Evolutionary conservation across 2,113 vertebrate species (phyloP).

Genomic region (Cephalopterus ornatus): DNA sequence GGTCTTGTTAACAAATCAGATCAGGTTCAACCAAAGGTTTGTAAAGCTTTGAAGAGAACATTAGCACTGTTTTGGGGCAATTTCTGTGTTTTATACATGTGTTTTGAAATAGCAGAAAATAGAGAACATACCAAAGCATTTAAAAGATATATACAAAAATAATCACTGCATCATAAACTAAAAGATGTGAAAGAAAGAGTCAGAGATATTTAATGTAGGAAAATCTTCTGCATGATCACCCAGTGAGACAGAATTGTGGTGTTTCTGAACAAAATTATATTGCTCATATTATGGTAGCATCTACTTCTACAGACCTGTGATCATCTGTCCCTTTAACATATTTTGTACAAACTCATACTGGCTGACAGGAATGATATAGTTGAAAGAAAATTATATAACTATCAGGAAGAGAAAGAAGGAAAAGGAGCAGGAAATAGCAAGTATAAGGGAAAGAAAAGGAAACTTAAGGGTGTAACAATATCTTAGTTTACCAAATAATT

Average conservation of each 20-base stretch:
- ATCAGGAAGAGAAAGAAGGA: not conserved
- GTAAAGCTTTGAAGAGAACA: not conserved
- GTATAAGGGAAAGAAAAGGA: not conserved
- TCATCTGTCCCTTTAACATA: not conserved
- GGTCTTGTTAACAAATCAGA: not conserved
- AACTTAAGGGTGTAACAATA: not conserved
- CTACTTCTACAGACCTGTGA: not conserved
- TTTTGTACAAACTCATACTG: not conserved
- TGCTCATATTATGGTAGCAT: not conserved
- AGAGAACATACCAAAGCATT: not conserved
- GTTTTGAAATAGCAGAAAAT: not conserved
- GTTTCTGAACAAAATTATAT: not conserved
- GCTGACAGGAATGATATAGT: not conserved
- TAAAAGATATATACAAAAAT: not conserved
- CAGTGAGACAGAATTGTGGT: not conserved
- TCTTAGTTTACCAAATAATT: not conserved
- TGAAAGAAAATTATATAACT: not conserved
- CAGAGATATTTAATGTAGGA: not conserved
- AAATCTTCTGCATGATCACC: not conserved
- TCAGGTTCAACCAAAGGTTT: not conserved
- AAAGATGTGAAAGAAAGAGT: not conserved
- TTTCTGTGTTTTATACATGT: not conserved
- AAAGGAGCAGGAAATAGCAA: not conserved
- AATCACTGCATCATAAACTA: not conserved
- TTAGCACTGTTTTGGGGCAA: not conserved